phyloP scores from a whole-genome alignment of 1,140 invertebrate species.

The Bathynomus jamesi region DNA sequence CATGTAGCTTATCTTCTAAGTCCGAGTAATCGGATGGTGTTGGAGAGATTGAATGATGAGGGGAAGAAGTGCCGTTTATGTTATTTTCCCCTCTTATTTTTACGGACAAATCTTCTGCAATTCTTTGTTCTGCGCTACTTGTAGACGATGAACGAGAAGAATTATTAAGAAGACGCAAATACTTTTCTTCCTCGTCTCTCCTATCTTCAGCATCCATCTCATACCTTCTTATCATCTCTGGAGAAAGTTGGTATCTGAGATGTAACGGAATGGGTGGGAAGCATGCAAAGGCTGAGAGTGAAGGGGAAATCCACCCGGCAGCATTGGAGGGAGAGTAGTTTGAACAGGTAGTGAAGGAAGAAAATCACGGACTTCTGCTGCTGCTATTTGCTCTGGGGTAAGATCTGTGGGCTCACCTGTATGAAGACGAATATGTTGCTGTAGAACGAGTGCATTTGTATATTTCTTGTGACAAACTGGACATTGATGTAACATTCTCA shows the following conservation, averaged over 20 bases:
- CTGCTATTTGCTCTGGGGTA: slow-evolving; percentile 76
- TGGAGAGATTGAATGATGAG: slow-evolving; percentile 27
- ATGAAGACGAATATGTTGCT: slow-evolving; percentile 87
- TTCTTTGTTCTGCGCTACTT: slow-evolving; percentile 40
- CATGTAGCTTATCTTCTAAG: neutral
- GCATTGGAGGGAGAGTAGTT: slow-evolving; percentile 42
- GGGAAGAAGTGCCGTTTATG: slow-evolving; percentile 48
- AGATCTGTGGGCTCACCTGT: slow-evolving; percentile 84
- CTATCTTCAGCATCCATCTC: slow-evolving; percentile 24
- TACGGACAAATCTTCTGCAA: slow-evolving; percentile 51
- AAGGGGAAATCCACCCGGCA: slow-evolving; percentile 32
- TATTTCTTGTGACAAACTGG: slow-evolving; percentile 98
- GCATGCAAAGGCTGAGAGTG: slow-evolving; percentile 32
- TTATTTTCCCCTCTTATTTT: slow-evolving; percentile 49
- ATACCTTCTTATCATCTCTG: slow-evolving; percentile 24
- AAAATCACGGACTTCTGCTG: slow-evolving; percentile 71
- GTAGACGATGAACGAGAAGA: slow-evolving; percentile 33
- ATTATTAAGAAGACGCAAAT: slow-evolving; percentile 24
- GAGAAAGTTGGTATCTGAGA: slow-evolving; percentile 29
- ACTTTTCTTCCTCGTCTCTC: slow-evolving; percentile 29
- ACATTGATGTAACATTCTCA: slow-evolving; percentile 89
- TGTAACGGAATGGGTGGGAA: slow-evolving; percentile 28
- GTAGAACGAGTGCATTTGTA: slow-evolving; percentile 86
- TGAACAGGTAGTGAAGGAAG: slow-evolving; percentile 46
- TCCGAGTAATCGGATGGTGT: slow-evolving; percentile 35